Evolutionary conservation across 2,888 invertebrate species (phyloP).

Genomic region (Stenoptilia bipunctidactyla): DNA sequence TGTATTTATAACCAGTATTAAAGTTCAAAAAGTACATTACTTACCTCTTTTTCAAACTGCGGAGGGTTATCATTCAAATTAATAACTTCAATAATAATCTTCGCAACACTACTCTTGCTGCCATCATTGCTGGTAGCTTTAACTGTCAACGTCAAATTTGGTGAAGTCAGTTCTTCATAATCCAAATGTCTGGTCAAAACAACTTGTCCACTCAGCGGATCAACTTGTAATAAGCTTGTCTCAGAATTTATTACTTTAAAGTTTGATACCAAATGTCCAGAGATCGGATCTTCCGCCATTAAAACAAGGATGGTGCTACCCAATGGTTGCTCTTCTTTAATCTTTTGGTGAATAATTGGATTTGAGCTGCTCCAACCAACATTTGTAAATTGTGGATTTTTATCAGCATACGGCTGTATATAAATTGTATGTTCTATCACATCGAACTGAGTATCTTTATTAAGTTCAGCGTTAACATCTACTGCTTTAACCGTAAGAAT

Average conservation of each 20-base stretch:
- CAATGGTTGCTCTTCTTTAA: constrained; percentile 83
- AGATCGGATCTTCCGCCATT: constrained; percentile 79
- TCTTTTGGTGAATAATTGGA: constrained; percentile 74
- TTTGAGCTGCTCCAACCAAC: constrained; percentile 79
- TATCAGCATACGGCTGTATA: constrained; percentile 82
- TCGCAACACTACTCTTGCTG: constrained; percentile 74
- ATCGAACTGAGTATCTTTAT: constrained; percentile 75
- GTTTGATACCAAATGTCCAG: constrained; percentile 72
- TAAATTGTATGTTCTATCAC: constrained; percentile 81
- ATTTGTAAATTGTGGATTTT: constrained; percentile 81
- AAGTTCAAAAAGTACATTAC: constrained; percentile 12
- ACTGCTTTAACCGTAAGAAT: constrained; percentile 79
- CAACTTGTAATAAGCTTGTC: constrained; percentile 68
- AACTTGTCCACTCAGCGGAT: constrained; percentile 80
- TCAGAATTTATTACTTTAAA: constrained; percentile 70
- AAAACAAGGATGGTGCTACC: constrained; percentile 79
- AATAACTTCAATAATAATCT: constrained; percentile 76
- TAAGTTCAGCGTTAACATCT: constrained; percentile 78
- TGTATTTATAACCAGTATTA: too few species aligned
- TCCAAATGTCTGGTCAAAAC: constrained; percentile 81
- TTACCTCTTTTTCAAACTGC: constrained; percentile 74
- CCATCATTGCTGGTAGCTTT: constrained; percentile 66
- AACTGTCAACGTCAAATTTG: constrained; percentile 69
- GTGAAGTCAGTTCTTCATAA: constrained; percentile 78
- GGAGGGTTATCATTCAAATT: constrained; percentile 87